A percentile compares a stretch with the other conserved stretches of the same genome.
These are phyloP conservation scores for Platycercus adscitus DNA, from an alignment of 2,113 vertebrate genomes.

Conservation along the genomic window DNA sequence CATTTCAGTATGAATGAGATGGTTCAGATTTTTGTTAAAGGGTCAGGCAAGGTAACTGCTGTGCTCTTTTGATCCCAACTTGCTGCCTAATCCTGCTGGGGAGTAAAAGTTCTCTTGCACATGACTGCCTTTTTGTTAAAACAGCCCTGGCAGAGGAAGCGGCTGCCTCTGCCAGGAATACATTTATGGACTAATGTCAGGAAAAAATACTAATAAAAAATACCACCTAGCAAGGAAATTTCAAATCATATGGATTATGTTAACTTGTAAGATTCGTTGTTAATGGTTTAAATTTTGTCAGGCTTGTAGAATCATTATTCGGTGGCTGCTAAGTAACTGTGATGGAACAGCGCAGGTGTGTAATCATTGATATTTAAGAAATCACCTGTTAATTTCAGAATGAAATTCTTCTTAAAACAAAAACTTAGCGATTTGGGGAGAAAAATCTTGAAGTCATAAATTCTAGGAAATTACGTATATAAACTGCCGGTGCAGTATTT, in stretches of 20 bases:
- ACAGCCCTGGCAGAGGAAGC: neutral
- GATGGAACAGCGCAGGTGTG: neutral
- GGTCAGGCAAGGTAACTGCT: neutral
- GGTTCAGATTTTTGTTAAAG: neutral
- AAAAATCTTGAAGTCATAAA: neutral
- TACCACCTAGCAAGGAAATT: neutral
- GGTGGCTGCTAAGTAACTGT: neutral
- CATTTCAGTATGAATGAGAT: neutral
- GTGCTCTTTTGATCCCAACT: neutral
- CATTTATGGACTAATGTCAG: neutral
- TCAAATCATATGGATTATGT: neutral
- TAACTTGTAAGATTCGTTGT: neutral
- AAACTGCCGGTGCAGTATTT: neutral
- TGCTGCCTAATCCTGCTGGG: neutral
- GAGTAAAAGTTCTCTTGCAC: neutral
- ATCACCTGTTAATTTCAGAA: neutral
- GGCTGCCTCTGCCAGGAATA: neutral
- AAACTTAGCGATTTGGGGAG: fast-evolving
- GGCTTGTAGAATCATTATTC: neutral
- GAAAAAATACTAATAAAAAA: neutral
- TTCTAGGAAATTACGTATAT: neutral
- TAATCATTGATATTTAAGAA: neutral
- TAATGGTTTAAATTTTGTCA: neutral
- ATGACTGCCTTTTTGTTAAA: neutral
- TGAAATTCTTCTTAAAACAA: neutral